Percentiles rank a stretch among this genome's conserved stretches.
Conservation (phyloP, 2,797 vertebrate genomes). For the Chelidonichthys spinosus region DNA sequence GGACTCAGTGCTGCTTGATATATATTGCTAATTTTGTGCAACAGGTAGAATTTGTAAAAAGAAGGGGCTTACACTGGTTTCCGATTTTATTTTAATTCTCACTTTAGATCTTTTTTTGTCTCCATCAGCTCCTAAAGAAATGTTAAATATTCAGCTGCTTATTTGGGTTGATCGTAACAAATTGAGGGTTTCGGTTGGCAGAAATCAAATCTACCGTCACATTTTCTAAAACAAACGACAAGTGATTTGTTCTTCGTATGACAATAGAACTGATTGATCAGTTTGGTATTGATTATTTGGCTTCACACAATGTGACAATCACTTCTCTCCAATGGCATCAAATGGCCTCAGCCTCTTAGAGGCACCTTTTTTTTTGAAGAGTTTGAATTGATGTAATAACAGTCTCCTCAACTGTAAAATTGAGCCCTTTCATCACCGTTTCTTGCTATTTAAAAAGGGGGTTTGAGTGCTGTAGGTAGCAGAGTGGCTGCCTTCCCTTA, state of each 20-base stretch:
- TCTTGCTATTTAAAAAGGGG: conserved; percentile 27
- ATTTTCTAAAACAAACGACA: not conserved
- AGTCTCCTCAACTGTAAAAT: conserved; percentile 28
- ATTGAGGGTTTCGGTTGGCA: not conserved
- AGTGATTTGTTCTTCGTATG: conserved; percentile 2
- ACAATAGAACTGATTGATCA: conserved; percentile 44
- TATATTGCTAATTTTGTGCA: too few species aligned
- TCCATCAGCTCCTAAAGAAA: not conserved
- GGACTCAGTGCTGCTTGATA: too few species aligned
- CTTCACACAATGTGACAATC: conserved; percentile 29
- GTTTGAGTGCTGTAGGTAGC: conserved; percentile 11
- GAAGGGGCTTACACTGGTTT: too few species aligned
- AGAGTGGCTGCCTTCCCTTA: conserved; percentile 29
- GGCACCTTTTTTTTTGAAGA: conserved; percentile 12
- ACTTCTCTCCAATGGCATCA: conserved; percentile 6
- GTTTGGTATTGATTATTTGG: conserved; percentile 39
- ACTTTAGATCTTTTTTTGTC: not conserved
- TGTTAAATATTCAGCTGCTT: not conserved
- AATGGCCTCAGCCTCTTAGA: not conserved
- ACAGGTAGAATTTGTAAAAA: too few species aligned
- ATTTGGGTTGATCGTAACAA: not conserved
- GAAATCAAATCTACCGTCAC: not conserved
- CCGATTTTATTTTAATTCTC: not conserved
- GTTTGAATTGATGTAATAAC: conserved; percentile 30
- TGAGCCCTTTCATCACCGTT: conserved; percentile 21